These are phyloP conservation scores for Microcebus griseorufus DNA, from an alignment of 2,113 vertebrate species.

Conservation along the genomic window DNA sequence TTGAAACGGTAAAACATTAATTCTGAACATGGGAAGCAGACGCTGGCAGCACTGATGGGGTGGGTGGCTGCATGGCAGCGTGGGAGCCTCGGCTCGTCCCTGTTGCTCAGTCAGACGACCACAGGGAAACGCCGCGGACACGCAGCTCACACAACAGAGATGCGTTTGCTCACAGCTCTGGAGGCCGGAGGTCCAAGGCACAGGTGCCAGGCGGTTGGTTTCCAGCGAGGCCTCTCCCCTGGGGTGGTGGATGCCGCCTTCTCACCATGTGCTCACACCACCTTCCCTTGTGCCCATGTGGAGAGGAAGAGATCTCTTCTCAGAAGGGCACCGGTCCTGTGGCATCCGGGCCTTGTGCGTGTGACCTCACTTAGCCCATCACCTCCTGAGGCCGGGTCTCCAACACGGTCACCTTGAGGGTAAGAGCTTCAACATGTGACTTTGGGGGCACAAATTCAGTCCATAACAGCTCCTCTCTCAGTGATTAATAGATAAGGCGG, in stretches of 20 bases:
- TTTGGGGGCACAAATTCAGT: no score
- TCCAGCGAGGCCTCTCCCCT: not conserved
- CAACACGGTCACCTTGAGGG: not conserved
- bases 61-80: no score
- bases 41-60: no score
- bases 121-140: fast-evolving
- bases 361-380: not conserved
- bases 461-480: not conserved
- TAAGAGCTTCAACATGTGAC: not conserved
- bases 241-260: not conserved
- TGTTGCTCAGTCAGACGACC: no score
- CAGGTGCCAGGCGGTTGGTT: not conserved
- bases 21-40: not conserved
- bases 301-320: not conserved
- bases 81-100: no score
- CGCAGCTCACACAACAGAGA: no score
- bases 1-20: not conserved
- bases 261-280: fast-evolving
- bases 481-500: no score
- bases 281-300: not conserved
- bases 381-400: not conserved
- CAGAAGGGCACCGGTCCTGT: not conserved
- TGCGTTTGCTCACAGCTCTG: not conserved
- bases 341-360: not conserved
- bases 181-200: not conserved